Percentiles rank a stretch among this genome's conserved stretches.
phyloP scores from a whole-genome alignment of 2,113 vertebrate genomes.

The Smithornis capensis region DNA sequence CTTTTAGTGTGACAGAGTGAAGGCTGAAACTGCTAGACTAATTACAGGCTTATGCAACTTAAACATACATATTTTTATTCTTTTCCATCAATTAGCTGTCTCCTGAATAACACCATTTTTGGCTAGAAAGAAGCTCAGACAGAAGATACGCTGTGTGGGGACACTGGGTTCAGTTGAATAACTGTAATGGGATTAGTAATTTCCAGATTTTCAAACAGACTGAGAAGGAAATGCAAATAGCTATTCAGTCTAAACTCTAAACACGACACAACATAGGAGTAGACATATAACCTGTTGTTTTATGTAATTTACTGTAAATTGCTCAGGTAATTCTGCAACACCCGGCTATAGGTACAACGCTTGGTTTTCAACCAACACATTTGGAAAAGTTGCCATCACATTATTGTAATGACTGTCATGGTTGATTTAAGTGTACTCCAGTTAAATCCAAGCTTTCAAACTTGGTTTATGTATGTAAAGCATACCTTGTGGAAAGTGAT shows the following conservation, averaged over 20 bases:
- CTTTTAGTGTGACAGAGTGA: neutral
- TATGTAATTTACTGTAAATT: neutral
- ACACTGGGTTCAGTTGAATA: neutral
- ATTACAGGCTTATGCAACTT: neutral
- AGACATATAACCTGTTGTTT: neutral
- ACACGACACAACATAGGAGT: neutral
- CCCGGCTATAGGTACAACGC: neutral
- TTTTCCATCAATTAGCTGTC: neutral
- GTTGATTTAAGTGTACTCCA: neutral
- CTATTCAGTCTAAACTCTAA: neutral
- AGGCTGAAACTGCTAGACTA: neutral
- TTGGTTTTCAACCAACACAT: neutral
- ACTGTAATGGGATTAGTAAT: neutral
- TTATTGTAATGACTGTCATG: neutral
- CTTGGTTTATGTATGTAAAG: neutral
- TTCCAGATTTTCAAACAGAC: neutral
- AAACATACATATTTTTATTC: neutral
- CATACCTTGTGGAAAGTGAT: neutral
- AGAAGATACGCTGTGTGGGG: neutral
- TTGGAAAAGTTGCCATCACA: neutral
- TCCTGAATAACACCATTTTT: neutral
- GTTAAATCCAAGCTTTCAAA: neutral
- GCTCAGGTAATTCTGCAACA: neutral
- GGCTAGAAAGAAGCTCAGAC: neutral
- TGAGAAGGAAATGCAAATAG: neutral